These are phyloP conservation scores for Euzetes globulus DNA, from an alignment of 2,888 invertebrate genomes.

Conservation along the genomic window DNA sequence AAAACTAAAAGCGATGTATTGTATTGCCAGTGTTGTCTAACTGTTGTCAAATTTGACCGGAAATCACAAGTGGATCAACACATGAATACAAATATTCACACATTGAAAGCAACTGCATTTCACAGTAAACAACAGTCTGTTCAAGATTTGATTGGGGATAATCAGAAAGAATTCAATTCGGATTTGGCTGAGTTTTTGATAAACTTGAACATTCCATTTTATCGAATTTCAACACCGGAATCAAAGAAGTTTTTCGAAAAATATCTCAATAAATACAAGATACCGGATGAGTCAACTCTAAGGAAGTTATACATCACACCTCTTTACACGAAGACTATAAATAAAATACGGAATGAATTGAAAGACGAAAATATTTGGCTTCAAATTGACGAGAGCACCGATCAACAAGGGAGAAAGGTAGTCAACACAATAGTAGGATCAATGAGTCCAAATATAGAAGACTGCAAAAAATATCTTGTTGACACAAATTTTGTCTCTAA, in stretches of 20 bases:
- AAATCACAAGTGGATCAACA: no score
- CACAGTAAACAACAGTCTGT: no score
- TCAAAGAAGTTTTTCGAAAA: neutral
- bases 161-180: neutral
- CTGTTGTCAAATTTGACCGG: no score
- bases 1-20: no score
- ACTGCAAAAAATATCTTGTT: neutral
- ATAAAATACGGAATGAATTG: neutral
- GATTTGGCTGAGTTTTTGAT: neutral
- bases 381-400: neutral
- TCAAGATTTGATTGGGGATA: no score
- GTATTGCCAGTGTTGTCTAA: no score
- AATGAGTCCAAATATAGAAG: neutral
- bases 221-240: neutral
- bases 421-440: neutral
- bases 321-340: neutral
- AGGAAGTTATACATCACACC: neutral
- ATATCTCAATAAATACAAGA: neutral
- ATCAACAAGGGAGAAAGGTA: neutral
- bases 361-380: neutral
- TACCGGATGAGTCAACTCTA: neutral
- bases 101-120: no score
- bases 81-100: no score
- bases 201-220: neutral
- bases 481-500: neutral